Evolutionary conservation across 2,113 vertebrate genomes (phyloP).

Genomic region (Coreoperca whiteheadi): DNA sequence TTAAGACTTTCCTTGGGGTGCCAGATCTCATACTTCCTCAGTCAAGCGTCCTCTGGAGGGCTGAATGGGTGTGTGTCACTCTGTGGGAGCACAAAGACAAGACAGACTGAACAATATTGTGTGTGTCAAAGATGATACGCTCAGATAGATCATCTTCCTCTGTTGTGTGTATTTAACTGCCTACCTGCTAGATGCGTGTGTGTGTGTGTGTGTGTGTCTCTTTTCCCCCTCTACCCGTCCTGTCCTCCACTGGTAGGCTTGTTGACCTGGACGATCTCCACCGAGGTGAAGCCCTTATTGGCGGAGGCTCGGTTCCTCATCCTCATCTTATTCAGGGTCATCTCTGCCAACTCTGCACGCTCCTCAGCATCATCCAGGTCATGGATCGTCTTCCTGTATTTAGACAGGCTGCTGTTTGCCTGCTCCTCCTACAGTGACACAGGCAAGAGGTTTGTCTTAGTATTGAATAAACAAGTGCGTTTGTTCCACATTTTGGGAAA

Average conservation of each 20-base stretch:
- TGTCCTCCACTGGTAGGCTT: slow-evolving; percentile 64
- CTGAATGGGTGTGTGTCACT: slow-evolving; percentile 50
- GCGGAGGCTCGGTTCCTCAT: slow-evolving; percentile 72
- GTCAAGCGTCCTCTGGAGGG: slow-evolving; percentile 8
- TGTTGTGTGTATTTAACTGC: neutral
- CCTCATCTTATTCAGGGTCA: slow-evolving; percentile 79
- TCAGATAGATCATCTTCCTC: neutral
- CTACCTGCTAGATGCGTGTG: slow-evolving; percentile 24
- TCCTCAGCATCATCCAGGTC: slow-evolving; percentile 80
- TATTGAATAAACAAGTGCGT: neutral
- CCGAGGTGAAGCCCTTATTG: slow-evolving; percentile 76
- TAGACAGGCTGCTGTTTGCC: slow-evolving; percentile 80
- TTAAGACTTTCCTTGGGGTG: slow-evolving; percentile 46
- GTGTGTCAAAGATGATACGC: neutral
- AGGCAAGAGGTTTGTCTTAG: neutral
- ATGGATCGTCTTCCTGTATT: slow-evolving; percentile 72
- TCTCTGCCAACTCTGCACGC: slow-evolving; percentile 70
- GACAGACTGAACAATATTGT: neutral
- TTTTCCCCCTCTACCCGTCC: slow-evolving; percentile 55
- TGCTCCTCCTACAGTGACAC: slow-evolving; percentile 77
- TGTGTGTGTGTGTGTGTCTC: neutral
- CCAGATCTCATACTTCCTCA: slow-evolving; percentile 22
- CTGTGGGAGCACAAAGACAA: slow-evolving; percentile 32
- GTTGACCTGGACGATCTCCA: slow-evolving; percentile 82
- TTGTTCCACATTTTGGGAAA: neutral